phyloP scores from a whole-genome alignment of 1,140 invertebrate species.

The Myzus persicae region DNA sequence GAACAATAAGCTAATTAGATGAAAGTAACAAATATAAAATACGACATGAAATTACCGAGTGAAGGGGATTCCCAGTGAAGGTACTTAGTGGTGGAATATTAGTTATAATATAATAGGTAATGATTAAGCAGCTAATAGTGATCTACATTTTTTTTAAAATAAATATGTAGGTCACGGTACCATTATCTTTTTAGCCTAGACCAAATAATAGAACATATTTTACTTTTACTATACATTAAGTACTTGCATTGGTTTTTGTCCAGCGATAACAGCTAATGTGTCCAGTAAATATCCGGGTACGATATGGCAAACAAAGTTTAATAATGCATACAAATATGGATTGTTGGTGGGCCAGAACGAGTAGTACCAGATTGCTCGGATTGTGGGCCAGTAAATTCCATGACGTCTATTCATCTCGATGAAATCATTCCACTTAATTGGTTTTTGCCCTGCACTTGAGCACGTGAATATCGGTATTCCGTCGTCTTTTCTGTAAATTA shows the following conservation, averaged over 20 bases:
- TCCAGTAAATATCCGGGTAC: slow-evolving; percentile 66
- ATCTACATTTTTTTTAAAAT: too few relatives aligned
- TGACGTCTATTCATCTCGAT: slow-evolving; percentile 57
- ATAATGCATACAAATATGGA: slow-evolving; percentile 66
- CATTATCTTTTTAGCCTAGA: neutral
- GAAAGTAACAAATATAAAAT: too few relatives aligned
- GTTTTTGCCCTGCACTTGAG: slow-evolving; percentile 73
- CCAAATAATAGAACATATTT: neutral
- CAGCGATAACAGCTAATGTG: slow-evolving; percentile 61
- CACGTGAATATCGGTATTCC: slow-evolving; percentile 73
- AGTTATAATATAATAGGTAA: too few relatives aligned
- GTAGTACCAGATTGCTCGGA: slow-evolving; percentile 69
- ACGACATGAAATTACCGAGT: too few relatives aligned
- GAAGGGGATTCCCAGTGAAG: too few relatives aligned
- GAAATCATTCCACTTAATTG: slow-evolving; percentile 74
- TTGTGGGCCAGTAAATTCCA: slow-evolving; percentile 64
- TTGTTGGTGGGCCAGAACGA: slow-evolving; percentile 66
- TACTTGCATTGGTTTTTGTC: slow-evolving; percentile 66
- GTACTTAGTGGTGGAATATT: too few relatives aligned
- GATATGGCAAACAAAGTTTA: slow-evolving; percentile 65
- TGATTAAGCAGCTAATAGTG: too few relatives aligned
- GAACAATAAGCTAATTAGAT: too few relatives aligned
- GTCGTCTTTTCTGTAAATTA: neutral
- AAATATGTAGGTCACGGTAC: too few relatives aligned
- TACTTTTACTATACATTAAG: neutral